A percentile compares a stretch with the other conserved stretches of the same genome.
Evolutionary conservation across 2,113 vertebrate species (phyloP).

Genomic region (Tricholaema leucomelas): DNA sequence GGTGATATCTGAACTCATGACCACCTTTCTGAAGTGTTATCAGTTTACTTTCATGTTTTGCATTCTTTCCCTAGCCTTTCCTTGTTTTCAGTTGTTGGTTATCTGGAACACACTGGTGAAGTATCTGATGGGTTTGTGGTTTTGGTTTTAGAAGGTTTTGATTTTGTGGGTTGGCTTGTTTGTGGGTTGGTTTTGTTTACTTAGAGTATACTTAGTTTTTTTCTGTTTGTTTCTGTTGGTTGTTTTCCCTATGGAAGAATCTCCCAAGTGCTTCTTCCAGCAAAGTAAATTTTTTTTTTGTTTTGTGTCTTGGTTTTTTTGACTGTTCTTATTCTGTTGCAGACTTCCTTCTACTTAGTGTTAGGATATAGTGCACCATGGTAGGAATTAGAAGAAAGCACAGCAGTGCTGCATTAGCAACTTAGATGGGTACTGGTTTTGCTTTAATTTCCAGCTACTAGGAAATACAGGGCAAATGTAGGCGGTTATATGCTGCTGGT

Average conservation of each 20-base stretch:
- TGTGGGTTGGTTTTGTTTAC: background rate
- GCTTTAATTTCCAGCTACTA: background rate
- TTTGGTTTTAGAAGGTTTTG: background rate
- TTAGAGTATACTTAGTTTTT: background rate
- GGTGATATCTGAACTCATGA: background rate
- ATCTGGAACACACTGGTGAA: background rate
- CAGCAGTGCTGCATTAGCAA: background rate
- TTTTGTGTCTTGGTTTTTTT: background rate
- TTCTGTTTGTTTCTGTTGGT: background rate
- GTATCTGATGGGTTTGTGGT: background rate
- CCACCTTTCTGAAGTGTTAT: background rate
- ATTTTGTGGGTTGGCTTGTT: background rate
- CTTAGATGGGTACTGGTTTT: background rate
- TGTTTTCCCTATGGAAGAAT: background rate
- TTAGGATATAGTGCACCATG: rapidly evolving
- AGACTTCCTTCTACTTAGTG: background rate
- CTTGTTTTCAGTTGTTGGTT: background rate
- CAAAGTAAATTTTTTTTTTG: background rate
- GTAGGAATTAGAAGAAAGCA: background rate
- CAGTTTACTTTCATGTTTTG: background rate
- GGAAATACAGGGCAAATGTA: background rate
- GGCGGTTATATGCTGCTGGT: background rate
- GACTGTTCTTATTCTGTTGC: background rate
- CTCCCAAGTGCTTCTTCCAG: background rate
- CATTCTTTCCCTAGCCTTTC: background rate